phyloP scores from a whole-genome alignment of 2,888 invertebrate genomes.

The Helicoverpa assulta region DNA sequence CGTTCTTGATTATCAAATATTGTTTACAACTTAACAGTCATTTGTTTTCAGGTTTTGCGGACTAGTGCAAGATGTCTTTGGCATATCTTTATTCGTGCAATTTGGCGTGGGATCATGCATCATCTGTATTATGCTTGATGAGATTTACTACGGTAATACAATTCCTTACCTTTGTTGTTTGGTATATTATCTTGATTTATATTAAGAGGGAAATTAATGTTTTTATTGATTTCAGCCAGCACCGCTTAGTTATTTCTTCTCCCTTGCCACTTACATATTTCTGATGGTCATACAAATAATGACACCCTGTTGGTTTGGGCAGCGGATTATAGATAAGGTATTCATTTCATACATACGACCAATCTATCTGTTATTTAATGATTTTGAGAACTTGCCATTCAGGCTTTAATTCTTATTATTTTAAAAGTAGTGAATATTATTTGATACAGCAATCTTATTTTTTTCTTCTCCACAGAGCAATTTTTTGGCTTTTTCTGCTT shows the following conservation, averaged over 20 bases:
- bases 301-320: slow-evolving; percentile 81
- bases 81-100: slow-evolving; percentile 74
- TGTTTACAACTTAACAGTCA: too few relatives aligned
- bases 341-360: not conserved
- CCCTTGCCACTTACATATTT: slow-evolving; percentile 73
- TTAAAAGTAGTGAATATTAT: too few relatives aligned
- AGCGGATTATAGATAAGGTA: slow-evolving; percentile 76
- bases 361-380: too few relatives aligned
- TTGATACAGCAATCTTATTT: not conserved
- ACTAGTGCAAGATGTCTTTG: slow-evolving; percentile 74
- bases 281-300: slow-evolving; percentile 76
- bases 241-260: slow-evolving; percentile 72
- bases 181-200: too few relatives aligned
- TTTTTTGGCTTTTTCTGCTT: slow-evolving; percentile 72
- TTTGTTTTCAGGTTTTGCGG: slow-evolving; percentile 70
- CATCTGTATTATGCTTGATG: slow-evolving; percentile 78
- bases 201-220: not conserved
- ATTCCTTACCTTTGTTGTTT: too few relatives aligned
- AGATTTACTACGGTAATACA: slow-evolving; percentile 78
- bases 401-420: too few relatives aligned
- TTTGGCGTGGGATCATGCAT: slow-evolving; percentile 77
- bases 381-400: too few relatives aligned
- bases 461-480: slow-evolving; percentile 71
- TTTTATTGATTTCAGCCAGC: slow-evolving; percentile 71
- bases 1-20: too few relatives aligned